phyloP scores from a whole-genome alignment of 2,888 invertebrate genomes.

The Protophormia terraenovae region DNA sequence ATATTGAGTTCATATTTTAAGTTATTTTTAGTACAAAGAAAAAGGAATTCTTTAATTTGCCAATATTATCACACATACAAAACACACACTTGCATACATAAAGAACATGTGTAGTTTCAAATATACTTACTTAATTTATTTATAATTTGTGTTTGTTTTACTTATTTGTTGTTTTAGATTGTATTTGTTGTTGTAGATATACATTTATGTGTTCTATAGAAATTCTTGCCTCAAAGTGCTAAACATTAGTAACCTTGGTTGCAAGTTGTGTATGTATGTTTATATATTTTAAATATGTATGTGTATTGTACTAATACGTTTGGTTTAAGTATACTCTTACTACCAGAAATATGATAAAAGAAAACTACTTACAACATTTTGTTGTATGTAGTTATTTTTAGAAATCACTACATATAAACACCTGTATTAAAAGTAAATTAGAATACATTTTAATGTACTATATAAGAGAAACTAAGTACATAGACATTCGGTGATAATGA shows the following conservation, averaged over 20 bases:
- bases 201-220: slow-evolving; percentile 12
- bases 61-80: not conserved
- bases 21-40: not conserved
- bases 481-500: not conserved
- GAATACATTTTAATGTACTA: not conserved
- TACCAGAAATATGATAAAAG: not conserved
- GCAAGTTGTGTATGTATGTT: slow-evolving; percentile 14
- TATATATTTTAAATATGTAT: not conserved
- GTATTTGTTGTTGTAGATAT: not conserved
- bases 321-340: not conserved
- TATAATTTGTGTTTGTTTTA: slow-evolving; percentile 42
- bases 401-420: not conserved
- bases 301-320: not conserved
- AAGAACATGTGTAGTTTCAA: not conserved
- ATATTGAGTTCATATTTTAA: not conserved
- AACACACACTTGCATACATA: not conserved
- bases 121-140: slow-evolving; percentile 37
- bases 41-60: not conserved
- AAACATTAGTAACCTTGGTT: slow-evolving; percentile 46
- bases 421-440: slow-evolving; percentile 3
- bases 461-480: not conserved
- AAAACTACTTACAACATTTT: not conserved
- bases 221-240: slow-evolving; percentile 33
- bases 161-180: slow-evolving; percentile 11
- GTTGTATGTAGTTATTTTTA: slow-evolving; percentile 5